Base-by-base conservation (phyloP, 2,797 vertebrate genomes). In the Melanotaenia parkinsoni region DNA sequence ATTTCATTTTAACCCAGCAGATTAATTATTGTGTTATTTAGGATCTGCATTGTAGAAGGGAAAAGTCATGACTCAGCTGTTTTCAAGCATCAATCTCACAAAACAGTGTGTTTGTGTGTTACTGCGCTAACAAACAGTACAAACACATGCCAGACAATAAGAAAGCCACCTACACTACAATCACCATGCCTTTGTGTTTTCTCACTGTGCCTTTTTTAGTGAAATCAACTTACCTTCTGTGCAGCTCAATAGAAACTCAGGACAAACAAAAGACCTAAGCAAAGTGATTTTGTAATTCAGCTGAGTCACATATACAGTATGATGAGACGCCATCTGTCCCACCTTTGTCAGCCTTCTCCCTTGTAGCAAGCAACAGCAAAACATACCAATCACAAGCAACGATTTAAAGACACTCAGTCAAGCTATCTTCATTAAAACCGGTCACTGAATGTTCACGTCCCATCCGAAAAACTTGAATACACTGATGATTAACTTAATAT, bases 201-300 rank as follows among this genome's bases (percentile, higher is more conserved):
- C 75, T 66, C 61, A 33, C 59, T 28, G 60, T 45, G 61, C 62
- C 71, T 67, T 81, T 16, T 80, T 74, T 28, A 70, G 63, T 62
- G 54, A 88, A 93, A 93, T 90, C 86, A 91, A 73, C 32, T 67
- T 61, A 86, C 82, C 80, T 92, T 89, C 70, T 86, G 66, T 63
- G 62, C 26, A 26, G 72, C 75, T 91, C 86, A 83, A 83, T 84
- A 57, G 59, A 37, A 51, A 77, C 84, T 60, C 40, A 74, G 43
- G 32, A 47, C 43, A 10, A 9, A 90, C 89, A 91, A 90, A 84
- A 63, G 84, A 26, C 69, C 58, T 79, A 63, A 82, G 57, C 81
- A 69, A 83, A 87, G 79, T 67, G 70, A 84, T 90, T 90, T 79
- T 65, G 43, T 76, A 37, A 88, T 88, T 91, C 68, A 81, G 50